phyloP scores from a whole-genome alignment of 2,888 invertebrate genomes.

The Myopa testacea region DNA sequence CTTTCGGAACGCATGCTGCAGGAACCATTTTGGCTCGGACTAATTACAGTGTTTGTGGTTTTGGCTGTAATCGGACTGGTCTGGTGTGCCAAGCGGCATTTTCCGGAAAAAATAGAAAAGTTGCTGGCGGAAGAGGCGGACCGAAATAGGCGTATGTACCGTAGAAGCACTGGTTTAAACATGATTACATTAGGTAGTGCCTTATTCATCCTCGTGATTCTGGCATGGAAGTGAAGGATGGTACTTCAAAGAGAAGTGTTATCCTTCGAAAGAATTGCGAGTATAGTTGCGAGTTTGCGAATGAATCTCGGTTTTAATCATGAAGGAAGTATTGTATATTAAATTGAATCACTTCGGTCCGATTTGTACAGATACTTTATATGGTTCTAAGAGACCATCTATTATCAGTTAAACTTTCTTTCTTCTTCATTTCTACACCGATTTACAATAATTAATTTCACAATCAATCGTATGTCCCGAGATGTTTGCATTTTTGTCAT shows the following conservation, averaged over 20 bases:
- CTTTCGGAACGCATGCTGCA: conserved; percentile 85
- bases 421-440: too few relatives aligned
- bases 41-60: conserved; percentile 86
- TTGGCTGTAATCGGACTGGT: conserved; percentile 82
- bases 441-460: too few relatives aligned
- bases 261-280: too few relatives aligned
- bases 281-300: too few relatives aligned
- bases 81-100: conserved; percentile 87
- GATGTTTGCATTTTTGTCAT: neutral
- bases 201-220: neutral
- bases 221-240: too few relatives aligned
- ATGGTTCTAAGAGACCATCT: neutral
- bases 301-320: too few relatives aligned
- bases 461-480: neutral
- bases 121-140: conserved; percentile 84
- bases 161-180: conserved; percentile 15
- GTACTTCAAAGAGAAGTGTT: too few relatives aligned
- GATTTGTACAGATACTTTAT: too few relatives aligned
- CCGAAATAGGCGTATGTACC: conserved; percentile 75
- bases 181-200: neutral
- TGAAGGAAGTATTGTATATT: too few relatives aligned
- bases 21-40: conserved; percentile 90
- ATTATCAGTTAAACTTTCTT: neutral
- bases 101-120: conserved; percentile 87
- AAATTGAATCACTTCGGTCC: too few relatives aligned